Conservation (phyloP, 2,797 vertebrate species). For the Menidia menidia region DNA sequence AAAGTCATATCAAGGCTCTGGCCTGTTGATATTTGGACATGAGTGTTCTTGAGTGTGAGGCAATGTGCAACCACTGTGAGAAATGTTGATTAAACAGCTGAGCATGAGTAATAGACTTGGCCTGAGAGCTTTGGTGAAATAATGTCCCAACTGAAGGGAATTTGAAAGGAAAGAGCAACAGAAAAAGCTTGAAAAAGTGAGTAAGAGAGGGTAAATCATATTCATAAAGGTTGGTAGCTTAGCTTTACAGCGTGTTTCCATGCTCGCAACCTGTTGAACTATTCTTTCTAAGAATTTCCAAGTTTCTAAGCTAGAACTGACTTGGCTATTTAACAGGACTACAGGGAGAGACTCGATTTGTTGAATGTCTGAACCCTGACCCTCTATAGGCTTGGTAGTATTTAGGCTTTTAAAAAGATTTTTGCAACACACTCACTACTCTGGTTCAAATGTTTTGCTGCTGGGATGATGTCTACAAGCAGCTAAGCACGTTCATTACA, state of each 20-base stretch:
- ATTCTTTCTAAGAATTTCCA: too few relatives aligned
- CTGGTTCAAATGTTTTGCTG: too few relatives aligned
- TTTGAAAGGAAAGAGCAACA: conserved; percentile 36
- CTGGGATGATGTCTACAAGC: too few relatives aligned
- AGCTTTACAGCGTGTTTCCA: conserved; percentile 8
- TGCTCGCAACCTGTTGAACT: neutral
- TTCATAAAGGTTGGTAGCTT: neutral
- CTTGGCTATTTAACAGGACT: too few relatives aligned
- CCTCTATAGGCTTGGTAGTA: too few relatives aligned
- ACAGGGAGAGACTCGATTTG: too few relatives aligned
- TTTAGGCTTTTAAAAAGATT: too few relatives aligned
- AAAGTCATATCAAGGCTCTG: conserved; percentile 5
- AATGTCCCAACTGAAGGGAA: conserved; percentile 66
- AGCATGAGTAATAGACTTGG: conserved; percentile 63
- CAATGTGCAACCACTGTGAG: conserved; percentile 57
- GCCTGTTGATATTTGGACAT: conserved; percentile 33
- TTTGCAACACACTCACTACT: too few relatives aligned
- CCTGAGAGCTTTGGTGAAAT: conserved; percentile 58
- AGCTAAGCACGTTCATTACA: too few relatives aligned
- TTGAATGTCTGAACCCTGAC: too few relatives aligned
- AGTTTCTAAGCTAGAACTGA: too few relatives aligned
- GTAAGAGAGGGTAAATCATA: conserved; percentile 1
- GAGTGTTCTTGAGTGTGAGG: conserved; percentile 27
- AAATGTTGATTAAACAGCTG: conserved; percentile 76
- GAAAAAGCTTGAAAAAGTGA: conserved; percentile 29